Conservation (phyloP, 2,797 vertebrate genomes). For the Anguilla anguilla region DNA sequence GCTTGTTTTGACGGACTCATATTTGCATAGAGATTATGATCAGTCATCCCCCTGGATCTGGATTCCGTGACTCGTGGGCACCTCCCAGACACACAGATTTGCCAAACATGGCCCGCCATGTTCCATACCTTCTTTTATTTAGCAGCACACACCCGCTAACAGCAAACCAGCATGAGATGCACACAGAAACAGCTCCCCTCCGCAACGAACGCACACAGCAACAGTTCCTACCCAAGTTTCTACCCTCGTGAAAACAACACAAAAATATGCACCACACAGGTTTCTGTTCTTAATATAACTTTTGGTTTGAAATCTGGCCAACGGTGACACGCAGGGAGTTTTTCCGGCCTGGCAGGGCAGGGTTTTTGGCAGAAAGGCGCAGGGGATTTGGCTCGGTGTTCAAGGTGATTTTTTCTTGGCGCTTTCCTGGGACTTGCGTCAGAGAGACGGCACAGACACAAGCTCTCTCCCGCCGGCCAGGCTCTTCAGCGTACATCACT, state of each 20-base stretch:
- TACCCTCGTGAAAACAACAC: background rate
- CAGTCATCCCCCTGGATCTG: background rate
- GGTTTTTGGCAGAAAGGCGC: conserved; percentile 8
- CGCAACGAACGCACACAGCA: background rate
- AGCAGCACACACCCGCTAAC: background rate
- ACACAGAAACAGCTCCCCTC: background rate
- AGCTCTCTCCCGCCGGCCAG: background rate
- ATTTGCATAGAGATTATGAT: too few relatives aligned
- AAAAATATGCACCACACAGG: background rate
- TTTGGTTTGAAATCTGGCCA: background rate
- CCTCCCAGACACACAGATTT: background rate
- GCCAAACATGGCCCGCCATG: background rate
- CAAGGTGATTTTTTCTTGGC: conserved; percentile 8
- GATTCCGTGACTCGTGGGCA: background rate
- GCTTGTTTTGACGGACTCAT: background rate
- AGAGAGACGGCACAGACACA: background rate
- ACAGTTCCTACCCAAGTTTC: background rate
- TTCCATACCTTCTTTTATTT: background rate
- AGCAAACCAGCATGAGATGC: background rate
- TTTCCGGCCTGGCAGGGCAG: background rate
- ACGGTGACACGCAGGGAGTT: background rate
- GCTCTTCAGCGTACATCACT: background rate
- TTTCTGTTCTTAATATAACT: background rate
- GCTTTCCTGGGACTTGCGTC: background rate
- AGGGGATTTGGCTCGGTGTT: background rate